Conservation (phyloP, 2,888 invertebrate genomes). For the Drosophila colorata region DNA sequence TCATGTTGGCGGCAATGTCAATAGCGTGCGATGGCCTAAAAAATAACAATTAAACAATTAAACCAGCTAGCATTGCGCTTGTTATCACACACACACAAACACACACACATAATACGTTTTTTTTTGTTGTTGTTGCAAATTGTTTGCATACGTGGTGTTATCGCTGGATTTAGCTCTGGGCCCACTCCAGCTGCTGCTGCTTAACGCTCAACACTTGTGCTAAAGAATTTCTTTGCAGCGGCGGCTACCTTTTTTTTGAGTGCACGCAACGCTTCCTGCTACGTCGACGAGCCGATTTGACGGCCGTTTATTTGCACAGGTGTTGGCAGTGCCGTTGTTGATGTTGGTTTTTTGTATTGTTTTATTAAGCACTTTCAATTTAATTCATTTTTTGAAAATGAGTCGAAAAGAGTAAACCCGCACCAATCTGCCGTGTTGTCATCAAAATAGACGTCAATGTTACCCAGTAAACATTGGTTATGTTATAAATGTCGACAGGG, state of each 20-base stretch:
- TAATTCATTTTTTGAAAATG: conserved; percentile 66
- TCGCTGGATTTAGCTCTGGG: conserved; percentile 50
- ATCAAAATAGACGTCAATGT: conserved; percentile 62
- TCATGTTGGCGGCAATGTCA: conserved; percentile 61
- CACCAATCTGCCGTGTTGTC: conserved; percentile 75
- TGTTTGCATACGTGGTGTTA: conserved; percentile 84
- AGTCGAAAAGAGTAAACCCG: conserved; percentile 37
- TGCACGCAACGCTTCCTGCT: conserved; percentile 57
- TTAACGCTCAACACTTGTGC: conserved; percentile 23
- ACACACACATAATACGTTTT: background rate
- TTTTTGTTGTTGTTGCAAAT: conserved; percentile 7
- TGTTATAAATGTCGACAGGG: conserved; percentile 32
- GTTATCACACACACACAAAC: conserved; percentile 40
- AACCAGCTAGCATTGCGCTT: conserved; percentile 12
- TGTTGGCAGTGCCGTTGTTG: conserved; percentile 37
- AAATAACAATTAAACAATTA: conserved; percentile 14
- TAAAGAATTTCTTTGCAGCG: conserved; percentile 54
- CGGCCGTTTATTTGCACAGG: conserved; percentile 57
- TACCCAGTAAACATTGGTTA: conserved; percentile 63
- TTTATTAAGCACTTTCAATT: conserved; percentile 50
- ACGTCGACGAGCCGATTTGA: conserved; percentile 16
- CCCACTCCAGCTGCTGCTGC: conserved; percentile 48
- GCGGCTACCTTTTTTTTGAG: conserved; percentile 26
- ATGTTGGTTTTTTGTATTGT: conserved; percentile 32
- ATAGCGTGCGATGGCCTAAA: conserved; percentile 8